Evolutionary conservation across 2,888 invertebrate genomes (phyloP), one percentile per base, ranked within the genome.

Genomic region (Seira musarum): DNA sequence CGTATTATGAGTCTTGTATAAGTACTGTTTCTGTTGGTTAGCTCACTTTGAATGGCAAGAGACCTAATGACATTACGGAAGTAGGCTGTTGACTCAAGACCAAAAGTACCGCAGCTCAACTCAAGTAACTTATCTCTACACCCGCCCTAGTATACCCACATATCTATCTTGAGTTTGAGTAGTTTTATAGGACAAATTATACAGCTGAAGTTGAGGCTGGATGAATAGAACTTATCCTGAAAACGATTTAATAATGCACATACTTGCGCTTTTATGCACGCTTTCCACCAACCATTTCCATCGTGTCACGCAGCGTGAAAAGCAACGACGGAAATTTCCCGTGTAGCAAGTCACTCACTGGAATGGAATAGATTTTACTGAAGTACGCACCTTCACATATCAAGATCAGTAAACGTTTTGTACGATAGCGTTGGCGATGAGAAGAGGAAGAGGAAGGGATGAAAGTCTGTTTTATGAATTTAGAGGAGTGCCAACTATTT

Each of bases 61-160:
- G 68, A 64, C 68, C 79, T 79, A 79, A 79, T 79, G 79, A 79
- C 79, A 79, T 79, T 79, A 79, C 63, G 72, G 72, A 79, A 79
- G 79, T 72, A 79, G 71, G 72, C 79, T 79, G 79, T 72, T 79
- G 71, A 79, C 79, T 79, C 79, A 72, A 79, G 66, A 72, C 72
- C 72, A 53, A 24, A 10, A 67, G 71, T 71, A 72, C 71, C 61
- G 71, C 72, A 71, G 57, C 77, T 71, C 40, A 69, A 46, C 75
- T 68, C 60, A 76, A 69, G 63, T 53, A 64, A 76, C 66, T 60
- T 65, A 69, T 30, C 25, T 17, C 21, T 65, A 53, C 70, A 65
- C 70, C 22, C 46, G 13, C 66, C 30, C 40, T 46, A 49, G 15
- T 13, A 40, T 40, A 40, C 40, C 40, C 40, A 40, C 13, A 40